Conservation (phyloP, 2,888 invertebrate genomes). For the Leptothorax acervorum region DNA sequence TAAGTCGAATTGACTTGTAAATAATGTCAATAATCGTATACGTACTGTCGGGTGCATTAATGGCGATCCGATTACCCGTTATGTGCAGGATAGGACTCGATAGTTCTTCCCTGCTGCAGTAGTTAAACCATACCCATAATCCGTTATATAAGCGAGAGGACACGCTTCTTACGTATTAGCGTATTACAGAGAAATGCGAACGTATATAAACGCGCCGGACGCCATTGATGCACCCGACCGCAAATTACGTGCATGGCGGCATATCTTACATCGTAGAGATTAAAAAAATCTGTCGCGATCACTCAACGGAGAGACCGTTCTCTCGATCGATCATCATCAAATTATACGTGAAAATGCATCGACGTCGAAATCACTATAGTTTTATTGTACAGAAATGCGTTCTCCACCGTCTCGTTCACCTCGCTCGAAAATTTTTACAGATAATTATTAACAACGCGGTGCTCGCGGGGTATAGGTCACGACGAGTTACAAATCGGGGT, state of each 20-base stretch:
- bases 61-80: not conserved
- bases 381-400: constrained; percentile 17
- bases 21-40: constrained; percentile 19
- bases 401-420: not conserved
- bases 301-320: no score
- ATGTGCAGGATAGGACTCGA: not conserved
- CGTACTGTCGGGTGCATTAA: not conserved
- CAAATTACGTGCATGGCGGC: not conserved
- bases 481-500: not conserved
- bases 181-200: not conserved
- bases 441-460: not conserved
- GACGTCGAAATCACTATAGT: not conserved
- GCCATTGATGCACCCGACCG: not conserved
- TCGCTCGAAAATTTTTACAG: constrained; percentile 16
- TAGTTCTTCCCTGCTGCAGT: not conserved
- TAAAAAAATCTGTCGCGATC: not conserved
- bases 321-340: not conserved
- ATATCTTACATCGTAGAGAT: not conserved
- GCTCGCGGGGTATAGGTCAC: constrained; percentile 3
- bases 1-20: not conserved
- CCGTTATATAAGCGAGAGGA: not conserved
- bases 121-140: not conserved
- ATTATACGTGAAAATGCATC: not conserved
- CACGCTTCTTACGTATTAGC: constrained; percentile 10
- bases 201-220: not conserved